Evolutionary conservation across 2,797 vertebrate species (phyloP), one percentile per base, ranked within the genome.

Genomic region (Caiman crocodilus): DNA sequence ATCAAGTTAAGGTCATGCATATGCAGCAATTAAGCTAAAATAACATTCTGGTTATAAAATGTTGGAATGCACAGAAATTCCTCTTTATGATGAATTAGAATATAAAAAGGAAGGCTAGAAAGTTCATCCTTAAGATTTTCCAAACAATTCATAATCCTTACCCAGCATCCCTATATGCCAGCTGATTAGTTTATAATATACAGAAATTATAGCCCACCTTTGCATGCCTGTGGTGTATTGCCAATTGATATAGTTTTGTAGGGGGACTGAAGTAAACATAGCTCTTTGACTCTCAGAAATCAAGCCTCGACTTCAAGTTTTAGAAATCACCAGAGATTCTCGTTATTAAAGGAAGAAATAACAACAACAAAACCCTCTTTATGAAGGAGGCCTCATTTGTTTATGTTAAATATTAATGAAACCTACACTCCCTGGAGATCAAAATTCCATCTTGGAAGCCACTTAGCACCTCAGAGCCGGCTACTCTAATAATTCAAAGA

Each of bases 1-100:
- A 42, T 35, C 88, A 87, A 96, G 32, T 76, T 89, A 90, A 93
- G 25, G 20, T 87, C 30, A 23, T 57, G 28, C 21, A 77, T 79
- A 59, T 23, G 88, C 73, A 35, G 75, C 77, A 83, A 88, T 83
- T 92, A 81, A 86, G 64, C 30, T 78, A 16, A 88, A 84, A 87
- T 13, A 63, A 30, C 6, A 21, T n/a, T 79, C 14, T 77, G 5
- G 18, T 84, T 94, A 81, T 88, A 56, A 67, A 81, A 84, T 2
- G 35, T 4, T 85, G 13, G 2, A 35, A 55, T 50, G 42, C 17
- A 18, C 79, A 14, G 35, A 91, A 94, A 83, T 57, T 84, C 17
- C 12, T 60, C 83, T 25, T 57, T 75, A 88, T 30, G 50, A 5
- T 42, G 28, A 92, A 82, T 79, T 95, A 26, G 76, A 67, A 58